Percentiles rank a stretch among this genome's conserved stretches.
phyloP scores from a whole-genome alignment of 2,888 invertebrate species.

The Halocaridina rubra region DNA sequence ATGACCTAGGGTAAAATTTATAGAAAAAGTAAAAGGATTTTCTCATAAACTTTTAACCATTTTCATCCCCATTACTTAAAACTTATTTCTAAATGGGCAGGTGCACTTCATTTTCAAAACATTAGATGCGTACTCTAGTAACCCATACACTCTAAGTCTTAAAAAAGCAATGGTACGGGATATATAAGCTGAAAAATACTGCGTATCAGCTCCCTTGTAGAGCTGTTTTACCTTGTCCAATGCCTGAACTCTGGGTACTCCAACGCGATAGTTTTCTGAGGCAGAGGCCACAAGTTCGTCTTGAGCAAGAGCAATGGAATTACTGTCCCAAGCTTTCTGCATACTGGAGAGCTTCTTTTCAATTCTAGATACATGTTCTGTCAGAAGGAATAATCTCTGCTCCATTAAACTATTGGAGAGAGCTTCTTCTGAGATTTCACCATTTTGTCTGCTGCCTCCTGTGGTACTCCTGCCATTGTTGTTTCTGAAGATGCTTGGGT shows the following conservation, averaged over 20 bases:
- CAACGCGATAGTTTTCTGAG: constrained; percentile 58
- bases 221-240: constrained; percentile 16
- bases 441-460: not conserved
- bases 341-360: constrained; percentile 75
- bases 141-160: too few species aligned
- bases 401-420: constrained; percentile 31
- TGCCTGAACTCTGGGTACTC: constrained; percentile 13
- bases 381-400: constrained; percentile 76
- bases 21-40: too few species aligned
- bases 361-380: constrained; percentile 85
- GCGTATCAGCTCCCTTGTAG: too few species aligned
- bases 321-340: constrained; percentile 85
- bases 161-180: too few species aligned
- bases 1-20: too few species aligned
- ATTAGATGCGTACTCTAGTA: too few species aligned
- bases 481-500: constrained; percentile 25
- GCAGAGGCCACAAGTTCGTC: constrained; percentile 58
- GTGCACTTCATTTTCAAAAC: too few species aligned
- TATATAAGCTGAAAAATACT: too few species aligned
- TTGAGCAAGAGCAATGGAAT: constrained; percentile 70
- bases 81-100: too few species aligned
- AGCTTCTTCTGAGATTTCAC: not conserved
- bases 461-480: not conserved
- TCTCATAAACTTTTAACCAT: too few species aligned
- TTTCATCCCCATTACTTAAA: too few species aligned